Evolutionary conservation across 2,113 vertebrate species (phyloP), one percentile per base, ranked within the genome.

Genomic region (Ranitomeya variabilis): DNA sequence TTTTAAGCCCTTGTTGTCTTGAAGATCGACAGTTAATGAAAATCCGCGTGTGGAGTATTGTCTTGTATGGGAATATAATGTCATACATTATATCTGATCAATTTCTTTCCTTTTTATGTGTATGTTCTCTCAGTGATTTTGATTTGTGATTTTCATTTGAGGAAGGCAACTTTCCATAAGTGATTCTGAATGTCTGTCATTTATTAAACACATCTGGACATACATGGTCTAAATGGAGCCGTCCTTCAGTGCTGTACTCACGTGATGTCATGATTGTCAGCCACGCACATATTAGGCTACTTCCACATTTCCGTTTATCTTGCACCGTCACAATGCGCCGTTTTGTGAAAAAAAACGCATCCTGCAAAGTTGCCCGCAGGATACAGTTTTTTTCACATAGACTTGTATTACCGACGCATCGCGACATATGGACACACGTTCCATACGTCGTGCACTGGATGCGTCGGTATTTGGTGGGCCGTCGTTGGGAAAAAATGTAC

Each of bases 1-100:
- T 80, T 59, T 60, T 59, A 18, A 12, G 7, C 19, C 6, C 16
- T 26, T 79, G 8, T 55, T 23, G 16, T 71, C 9, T 69, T 69
- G 54, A 14, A 79, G n/a, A 4, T 9, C 14, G 45, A 21, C 16
- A 8, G 52, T 57, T 26, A 57, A 59, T 3, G 7, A 76, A 51
- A 77, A 51, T 55, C 78, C 14, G 12, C 21, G 1, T 80, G n/a
- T 26, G 52, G 23, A 23, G 16, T 80, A 11, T 26, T 26, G 54
- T 80, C n/a, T 59, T 80, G 79, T 81, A 81, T 81, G 79, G 18
- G 62, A 37, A 26, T 31, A 62, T 81, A 21, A 37, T 62, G 57
- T 81, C 31, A 37, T 62, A 37, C 79, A 21, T 60, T 80, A 26
- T 59, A 59, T 26, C 21, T 62, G 23, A 62, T 81, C 9, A 59